Evolutionary conservation across 2,797 vertebrate genomes (phyloP).

Genomic region (Podarcis siculus): DNA sequence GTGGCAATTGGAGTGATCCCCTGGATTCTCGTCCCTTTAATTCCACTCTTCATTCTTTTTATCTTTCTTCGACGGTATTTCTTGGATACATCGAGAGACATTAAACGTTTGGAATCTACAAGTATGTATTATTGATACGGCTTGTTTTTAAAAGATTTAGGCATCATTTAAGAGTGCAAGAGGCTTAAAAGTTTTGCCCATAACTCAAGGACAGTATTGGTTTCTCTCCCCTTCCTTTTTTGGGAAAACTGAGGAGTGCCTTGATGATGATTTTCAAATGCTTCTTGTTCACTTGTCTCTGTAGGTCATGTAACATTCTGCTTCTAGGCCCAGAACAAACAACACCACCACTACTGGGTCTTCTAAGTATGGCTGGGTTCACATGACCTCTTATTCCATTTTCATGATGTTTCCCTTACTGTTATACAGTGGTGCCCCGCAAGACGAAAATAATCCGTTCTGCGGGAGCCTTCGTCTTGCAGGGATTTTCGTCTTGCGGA

Average conservation of each 20-base stretch:
- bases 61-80: constrained; percentile 87
- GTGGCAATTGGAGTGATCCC: constrained; percentile 87
- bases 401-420: too few relatives aligned
- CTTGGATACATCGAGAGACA: constrained; percentile 88
- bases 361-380: not conserved
- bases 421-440: too few relatives aligned
- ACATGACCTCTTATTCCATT: too few relatives aligned
- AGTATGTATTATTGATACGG: constrained; percentile 78
- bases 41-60: constrained; percentile 85
- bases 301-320: not conserved
- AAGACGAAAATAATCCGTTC: too few relatives aligned
- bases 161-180: constrained; percentile 45
- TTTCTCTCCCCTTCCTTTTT: not conserved
- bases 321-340: not conserved
- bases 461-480: too few relatives aligned
- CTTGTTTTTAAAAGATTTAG: constrained; percentile 37
- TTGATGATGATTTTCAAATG: constrained; percentile 12
- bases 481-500: too few relatives aligned
- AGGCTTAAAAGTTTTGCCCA: constrained; percentile 41
- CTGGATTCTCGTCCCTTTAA: constrained; percentile 85
- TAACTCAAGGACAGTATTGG: not conserved
- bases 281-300: not conserved
- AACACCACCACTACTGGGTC: not conserved
- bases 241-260: constrained; percentile 52
- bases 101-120: constrained; percentile 90